phyloP scores from a whole-genome alignment of 1,140 invertebrate genomes.

The Adelges cooleyi region DNA sequence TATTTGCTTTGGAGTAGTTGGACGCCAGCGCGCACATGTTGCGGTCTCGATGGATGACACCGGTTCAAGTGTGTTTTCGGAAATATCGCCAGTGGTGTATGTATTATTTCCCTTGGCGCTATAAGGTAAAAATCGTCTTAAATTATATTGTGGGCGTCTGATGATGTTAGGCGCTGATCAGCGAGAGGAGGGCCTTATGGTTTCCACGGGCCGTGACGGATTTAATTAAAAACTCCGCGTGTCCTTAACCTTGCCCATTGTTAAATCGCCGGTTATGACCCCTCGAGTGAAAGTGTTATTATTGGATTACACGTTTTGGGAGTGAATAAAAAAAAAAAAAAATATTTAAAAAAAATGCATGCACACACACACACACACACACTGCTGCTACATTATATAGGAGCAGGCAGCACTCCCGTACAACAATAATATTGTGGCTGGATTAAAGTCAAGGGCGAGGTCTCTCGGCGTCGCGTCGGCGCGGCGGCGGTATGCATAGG shows the following conservation, averaged over 20 bases:
- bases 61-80: too few species aligned
- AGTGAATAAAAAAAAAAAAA: neutral
- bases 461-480: neutral
- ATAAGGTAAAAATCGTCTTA: too few species aligned
- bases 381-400: too few species aligned
- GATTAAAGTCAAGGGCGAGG: conserved; percentile 1
- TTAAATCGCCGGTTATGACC: neutral
- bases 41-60: too few species aligned
- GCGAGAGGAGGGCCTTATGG: too few species aligned
- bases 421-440: neutral
- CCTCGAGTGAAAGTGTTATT: neutral
- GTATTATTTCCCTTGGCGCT: too few species aligned
- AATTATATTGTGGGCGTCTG: too few species aligned
- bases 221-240: neutral
- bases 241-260: conserved; percentile 19
- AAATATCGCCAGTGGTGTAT: too few species aligned
- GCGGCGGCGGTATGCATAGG: neutral
- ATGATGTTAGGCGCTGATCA: too few species aligned
- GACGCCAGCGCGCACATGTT: too few species aligned
- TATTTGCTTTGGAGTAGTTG: too few species aligned
- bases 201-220: neutral
- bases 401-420: neutral
- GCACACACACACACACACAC: too few species aligned
- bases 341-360: neutral
- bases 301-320: neutral